phyloP scores from a whole-genome alignment of 2,888 invertebrate genomes.

The Osmoderma eremita region DNA sequence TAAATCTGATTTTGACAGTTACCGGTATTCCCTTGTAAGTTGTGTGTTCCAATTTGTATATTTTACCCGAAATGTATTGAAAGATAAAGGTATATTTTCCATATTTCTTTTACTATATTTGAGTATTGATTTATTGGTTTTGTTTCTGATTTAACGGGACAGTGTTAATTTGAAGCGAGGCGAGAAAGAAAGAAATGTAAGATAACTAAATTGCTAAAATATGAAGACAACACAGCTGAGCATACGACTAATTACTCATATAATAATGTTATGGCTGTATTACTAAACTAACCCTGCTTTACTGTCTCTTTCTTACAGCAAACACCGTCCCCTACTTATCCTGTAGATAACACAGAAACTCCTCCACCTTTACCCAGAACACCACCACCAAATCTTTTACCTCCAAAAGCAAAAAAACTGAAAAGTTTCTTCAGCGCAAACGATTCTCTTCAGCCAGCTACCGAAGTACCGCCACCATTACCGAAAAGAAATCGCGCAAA shows the following conservation, averaged over 20 bases:
- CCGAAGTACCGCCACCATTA: conserved; percentile 65
- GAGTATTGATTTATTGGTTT: too few relatives aligned
- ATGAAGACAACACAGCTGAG: conserved; percentile 23
- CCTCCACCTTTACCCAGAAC: conserved; percentile 52
- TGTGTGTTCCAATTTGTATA: too few relatives aligned
- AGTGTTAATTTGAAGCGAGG: too few relatives aligned
- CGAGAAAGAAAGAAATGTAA: not conserved
- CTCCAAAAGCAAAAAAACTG: conserved; percentile 49
- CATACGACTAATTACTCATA: conserved; percentile 30
- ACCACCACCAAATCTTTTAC: conserved; percentile 49
- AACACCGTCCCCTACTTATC: conserved; percentile 52
- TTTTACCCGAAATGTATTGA: not conserved
- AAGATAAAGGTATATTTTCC: not conserved
- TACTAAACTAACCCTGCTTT: conserved; percentile 61
- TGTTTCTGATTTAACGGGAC: too few relatives aligned
- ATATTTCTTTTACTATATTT: not conserved
- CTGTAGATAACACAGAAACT: conserved; percentile 52
- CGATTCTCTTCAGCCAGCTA: conserved; percentile 35
- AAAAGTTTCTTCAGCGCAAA: conserved; percentile 45
- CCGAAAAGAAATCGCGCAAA: conserved; percentile 65
- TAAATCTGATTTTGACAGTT: too few relatives aligned
- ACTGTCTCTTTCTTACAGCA: conserved; percentile 63
- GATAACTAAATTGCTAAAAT: not conserved
- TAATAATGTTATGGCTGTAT: conserved; percentile 45
- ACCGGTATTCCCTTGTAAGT: too few relatives aligned